Conservation (phyloP, 2,888 invertebrate genomes). For the Sphaerophoria rueppellii region DNA sequence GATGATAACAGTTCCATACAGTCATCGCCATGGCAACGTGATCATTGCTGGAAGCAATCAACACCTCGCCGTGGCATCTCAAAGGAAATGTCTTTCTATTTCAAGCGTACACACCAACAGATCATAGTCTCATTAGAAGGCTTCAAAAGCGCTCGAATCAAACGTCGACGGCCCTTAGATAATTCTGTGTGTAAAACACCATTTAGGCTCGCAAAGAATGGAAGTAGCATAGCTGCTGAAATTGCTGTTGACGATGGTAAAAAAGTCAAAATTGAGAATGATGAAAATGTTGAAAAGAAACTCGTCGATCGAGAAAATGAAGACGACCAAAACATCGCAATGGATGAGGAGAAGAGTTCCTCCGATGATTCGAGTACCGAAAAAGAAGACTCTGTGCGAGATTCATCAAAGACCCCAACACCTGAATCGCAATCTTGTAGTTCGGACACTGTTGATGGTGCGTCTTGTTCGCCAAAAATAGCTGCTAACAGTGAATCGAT, state of each 20-base stretch:
- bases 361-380: constrained; percentile 64
- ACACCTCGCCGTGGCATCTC: constrained; percentile 89
- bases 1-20: constrained; percentile 95
- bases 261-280: constrained; percentile 51
- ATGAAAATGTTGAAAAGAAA: constrained; percentile 34
- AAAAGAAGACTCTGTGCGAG: constrained; percentile 51
- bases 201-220: constrained; percentile 69
- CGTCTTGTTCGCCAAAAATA: constrained; percentile 9
- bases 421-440: constrained; percentile 45
- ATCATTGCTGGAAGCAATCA: constrained; percentile 94
- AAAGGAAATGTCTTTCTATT: constrained; percentile 88
- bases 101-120: constrained; percentile 78
- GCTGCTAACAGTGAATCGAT: constrained; percentile 24
- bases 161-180: constrained; percentile 88
- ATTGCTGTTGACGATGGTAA: constrained; percentile 34
- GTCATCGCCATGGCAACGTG: constrained; percentile 95
- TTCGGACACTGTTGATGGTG: constrained; percentile 56
- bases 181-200: constrained; percentile 76
- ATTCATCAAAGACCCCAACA: constrained; percentile 61
- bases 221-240: constrained; percentile 61
- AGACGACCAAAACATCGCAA: constrained; percentile 35
- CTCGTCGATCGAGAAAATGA: constrained; percentile 28
- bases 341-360: constrained; percentile 59
- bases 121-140: constrained; percentile 76
- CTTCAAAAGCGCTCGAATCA: constrained; percentile 80